Evolutionary conservation across 1,140 invertebrate species (phyloP), one percentile per base, ranked within the genome.

Genomic region (Calosoma granatense): DNA sequence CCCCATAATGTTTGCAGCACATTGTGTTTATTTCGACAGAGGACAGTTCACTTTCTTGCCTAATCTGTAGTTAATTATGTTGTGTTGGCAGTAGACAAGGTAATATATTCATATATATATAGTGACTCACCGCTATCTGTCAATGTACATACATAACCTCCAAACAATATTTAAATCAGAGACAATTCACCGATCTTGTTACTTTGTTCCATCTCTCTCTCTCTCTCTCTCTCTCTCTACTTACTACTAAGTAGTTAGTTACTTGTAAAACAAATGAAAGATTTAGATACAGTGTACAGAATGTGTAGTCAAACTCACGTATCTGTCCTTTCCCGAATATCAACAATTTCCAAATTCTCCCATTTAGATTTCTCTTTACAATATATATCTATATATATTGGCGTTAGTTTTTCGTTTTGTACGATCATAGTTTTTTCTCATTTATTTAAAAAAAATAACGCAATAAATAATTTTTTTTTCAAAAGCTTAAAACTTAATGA

Each of bases 391-490:
- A 47, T 17, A 47, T 47, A 47, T 11, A 47, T 47, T 47, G 41
- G 41, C 6, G 41, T 47, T 47, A 47, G 15, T 12, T 47, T 47
- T 47, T 47, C 17, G 9, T 47, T 47, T 47, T 17, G 41, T 47
- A 12, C 17, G 4, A 12, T 47, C 17, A 9, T 6, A 9, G n/a
- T n/a, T 6, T 36, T 36, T 36, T n/a, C 26, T 36, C n/a, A 12
- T 47, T 47, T 47, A 47, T 47, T 47, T 36, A 9, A 36, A 36
- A 36, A 36, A 47, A 47, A 47, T 11, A 47, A 47, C 41, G 41
- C 41, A 47, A 47, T 47, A 47, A 47, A 47, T 47, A 47, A 47
- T 47, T 47, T 47, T 47, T 47, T n/a, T n/a, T n/a, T n/a, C n/a
- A 3, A 47, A 47, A 17, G 15, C 41, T 47, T 47, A 47, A 47